Evolutionary conservation across 2,113 vertebrate genomes (phyloP).

Genomic region (Stigmatopora argus): DNA sequence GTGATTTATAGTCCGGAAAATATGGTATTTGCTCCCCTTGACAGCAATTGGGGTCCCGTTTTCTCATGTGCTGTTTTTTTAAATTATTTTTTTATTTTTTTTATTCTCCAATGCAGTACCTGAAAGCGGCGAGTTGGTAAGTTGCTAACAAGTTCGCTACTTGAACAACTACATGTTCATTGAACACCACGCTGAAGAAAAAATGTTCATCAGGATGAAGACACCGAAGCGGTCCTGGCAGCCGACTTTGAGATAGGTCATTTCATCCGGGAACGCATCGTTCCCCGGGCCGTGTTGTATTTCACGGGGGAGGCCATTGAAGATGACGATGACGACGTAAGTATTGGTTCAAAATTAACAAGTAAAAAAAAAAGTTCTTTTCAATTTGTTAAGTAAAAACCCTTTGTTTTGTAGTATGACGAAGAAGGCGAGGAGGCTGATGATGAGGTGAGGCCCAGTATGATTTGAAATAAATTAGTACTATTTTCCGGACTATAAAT

Average conservation of each 20-base stretch:
- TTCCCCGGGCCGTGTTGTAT: slow-evolving; percentile 93
- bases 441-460: slow-evolving; percentile 81
- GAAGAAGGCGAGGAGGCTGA: slow-evolving; percentile 98
- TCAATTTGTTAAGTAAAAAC: too few relatives aligned
- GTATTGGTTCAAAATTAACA: slow-evolving; percentile 15
- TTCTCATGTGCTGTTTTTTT: background rate
- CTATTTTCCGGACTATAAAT: too few relatives aligned
- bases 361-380: too few relatives aligned
- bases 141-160: slow-evolving; percentile 32
- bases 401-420: slow-evolving; percentile 80
- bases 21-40: too few relatives aligned
- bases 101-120: slow-evolving; percentile 75
- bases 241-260: slow-evolving; percentile 99
- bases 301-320: slow-evolving; percentile 98
- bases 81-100: background rate
- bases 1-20: too few relatives aligned
- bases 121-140: slow-evolving; percentile 92
- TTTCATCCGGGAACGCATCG: slow-evolving; percentile 94
- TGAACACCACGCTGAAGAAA: background rate
- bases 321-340: slow-evolving; percentile 95
- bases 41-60: too few relatives aligned
- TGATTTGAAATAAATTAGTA: background rate
- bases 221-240: slow-evolving; percentile 89
- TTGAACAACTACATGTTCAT: background rate
- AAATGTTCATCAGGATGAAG: slow-evolving; percentile 80